Evolutionary conservation across 2,113 vertebrate species (phyloP), one percentile per base, ranked within the genome.

Genomic region (Leptosomus discolor): DNA sequence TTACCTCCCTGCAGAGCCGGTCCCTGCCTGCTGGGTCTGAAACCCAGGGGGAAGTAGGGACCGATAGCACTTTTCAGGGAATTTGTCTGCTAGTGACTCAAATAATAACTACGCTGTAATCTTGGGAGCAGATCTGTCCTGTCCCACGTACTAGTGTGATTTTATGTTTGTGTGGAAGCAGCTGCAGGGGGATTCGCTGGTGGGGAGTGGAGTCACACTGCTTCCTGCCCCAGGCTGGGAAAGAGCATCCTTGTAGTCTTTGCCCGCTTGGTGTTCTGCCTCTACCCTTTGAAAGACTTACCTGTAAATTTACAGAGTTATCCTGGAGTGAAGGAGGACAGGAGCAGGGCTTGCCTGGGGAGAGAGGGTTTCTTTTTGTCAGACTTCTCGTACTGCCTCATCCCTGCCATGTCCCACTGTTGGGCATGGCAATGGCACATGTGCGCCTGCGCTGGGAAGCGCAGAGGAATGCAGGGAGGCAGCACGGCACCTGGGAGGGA

Each of bases 351-450:
- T 73, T 2, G 2, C 10, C 34, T 12, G 57, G 27, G 36, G 19
- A 69, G 32, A 29, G 30, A 57, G 15, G 3, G 14, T 29, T 77
- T 90, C 32, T 64, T 51, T 60, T 34, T 30, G 39, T 18, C 65
- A 29, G 34, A 1, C 27, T 78, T 81, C 34, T 64, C 56, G 9
- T 37, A 48, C 36, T 63, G 64, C 70, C 50, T 81, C 0, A 0
- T 15, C 36, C 4, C 26, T 23, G n/a, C 17, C 0, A 0, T 63
- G 51, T 41, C 43, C 29, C 0, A 0, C 63, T 64, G 34, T 1
- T 50, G 27, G 74, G 77, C 54, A 19, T 0, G 3, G 73, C 32
- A 17, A 6, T 2, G 13, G 36, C 9, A 1, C 0, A 0, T 11
- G 63, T 41, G 48, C 14, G 3, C 6, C 24, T 39, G 60, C 2